Evolutionary conservation across 2,888 invertebrate genomes (phyloP).

Genomic region (Ormyrus pomaceus): DNA sequence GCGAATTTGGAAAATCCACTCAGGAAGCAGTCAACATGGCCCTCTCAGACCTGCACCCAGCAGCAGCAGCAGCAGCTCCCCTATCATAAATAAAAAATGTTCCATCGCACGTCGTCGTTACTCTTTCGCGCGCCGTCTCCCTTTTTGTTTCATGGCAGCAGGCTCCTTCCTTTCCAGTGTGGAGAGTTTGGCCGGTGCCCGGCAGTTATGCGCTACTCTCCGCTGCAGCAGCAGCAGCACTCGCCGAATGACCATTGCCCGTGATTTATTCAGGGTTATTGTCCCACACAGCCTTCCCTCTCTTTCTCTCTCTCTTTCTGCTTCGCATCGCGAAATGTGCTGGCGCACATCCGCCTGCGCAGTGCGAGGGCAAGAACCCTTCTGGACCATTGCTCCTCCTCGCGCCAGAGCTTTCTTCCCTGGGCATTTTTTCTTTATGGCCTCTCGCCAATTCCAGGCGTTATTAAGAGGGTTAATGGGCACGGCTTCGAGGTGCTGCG

Average conservation of each 20-base stretch:
- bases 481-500: too few species aligned
- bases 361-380: conserved; percentile 59
- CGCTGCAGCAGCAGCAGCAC: background rate
- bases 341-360: conserved; percentile 13
- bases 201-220: background rate
- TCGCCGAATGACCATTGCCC: conserved; percentile 60
- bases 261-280: conserved; percentile 67
- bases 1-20: too few species aligned
- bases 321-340: background rate
- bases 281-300: conserved; percentile 60
- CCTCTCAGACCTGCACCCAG: too few species aligned
- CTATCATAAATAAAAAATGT: conserved; percentile 41
- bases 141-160: conserved; percentile 10
- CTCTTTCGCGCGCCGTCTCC: conserved; percentile 24
- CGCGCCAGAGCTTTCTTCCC: conserved; percentile 5
- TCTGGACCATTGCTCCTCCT: conserved; percentile 55
- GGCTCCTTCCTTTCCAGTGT: background rate
- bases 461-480: background rate
- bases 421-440: conserved; percentile 57
- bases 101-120: conserved; percentile 18
- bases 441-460: conserved; percentile 4
- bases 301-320: background rate
- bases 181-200: background rate
- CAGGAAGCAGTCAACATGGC: too few species aligned
- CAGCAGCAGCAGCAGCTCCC: too few species aligned